A percentile compares a stretch with the other conserved stretches of the same genome.
These are phyloP conservation scores for Ditylenchus dipsaci DNA, from an alignment of 1,140 invertebrate genomes.

Conservation along the genomic window DNA sequence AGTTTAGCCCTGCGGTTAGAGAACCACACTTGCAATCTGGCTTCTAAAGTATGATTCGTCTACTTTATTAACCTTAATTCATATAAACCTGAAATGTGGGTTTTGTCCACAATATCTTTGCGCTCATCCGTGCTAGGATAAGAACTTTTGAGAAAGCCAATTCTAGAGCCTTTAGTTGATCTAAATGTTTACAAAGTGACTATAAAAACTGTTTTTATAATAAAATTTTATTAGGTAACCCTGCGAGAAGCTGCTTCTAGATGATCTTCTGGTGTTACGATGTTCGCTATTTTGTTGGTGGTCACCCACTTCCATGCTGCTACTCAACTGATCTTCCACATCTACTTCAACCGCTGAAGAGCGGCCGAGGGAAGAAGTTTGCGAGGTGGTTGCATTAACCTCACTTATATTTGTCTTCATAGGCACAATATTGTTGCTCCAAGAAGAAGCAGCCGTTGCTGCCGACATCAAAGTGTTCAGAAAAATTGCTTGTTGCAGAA, in stretches of 20 bases:
- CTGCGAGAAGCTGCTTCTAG: background rate
- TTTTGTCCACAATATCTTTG: conserved; percentile 56
- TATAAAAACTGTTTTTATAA: background rate
- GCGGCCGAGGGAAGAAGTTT: too few relatives aligned
- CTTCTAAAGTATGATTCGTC: conserved; percentile 48
- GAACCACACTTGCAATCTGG: conserved; percentile 58
- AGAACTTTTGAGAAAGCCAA: conserved; percentile 28
- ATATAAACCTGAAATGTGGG: conserved; percentile 6
- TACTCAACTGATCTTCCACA: too few relatives aligned
- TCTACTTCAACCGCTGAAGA: too few relatives aligned
- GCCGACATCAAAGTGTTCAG: too few relatives aligned
- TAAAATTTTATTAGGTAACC: background rate
- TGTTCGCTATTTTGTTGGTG: background rate
- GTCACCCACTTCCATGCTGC: too few relatives aligned
- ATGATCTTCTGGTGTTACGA: conserved; percentile 1
- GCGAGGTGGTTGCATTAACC: too few relatives aligned
- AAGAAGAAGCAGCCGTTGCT: too few relatives aligned
- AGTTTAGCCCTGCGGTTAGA: conserved; percentile 53
- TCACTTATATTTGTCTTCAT: too few relatives aligned
- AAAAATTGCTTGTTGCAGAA: too few relatives aligned
- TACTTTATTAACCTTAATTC: too few relatives aligned
- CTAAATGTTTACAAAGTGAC: conserved; percentile 16
- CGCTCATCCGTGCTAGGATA: conserved; percentile 54
- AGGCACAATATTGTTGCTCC: too few relatives aligned
- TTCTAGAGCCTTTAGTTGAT: conserved; percentile 46